Percentiles rank a stretch among this genome's conserved stretches.
These are phyloP conservation scores for Tympanuchus pallidicinctus DNA, from an alignment of 2,113 vertebrate genomes.

Conservation along the genomic window DNA sequence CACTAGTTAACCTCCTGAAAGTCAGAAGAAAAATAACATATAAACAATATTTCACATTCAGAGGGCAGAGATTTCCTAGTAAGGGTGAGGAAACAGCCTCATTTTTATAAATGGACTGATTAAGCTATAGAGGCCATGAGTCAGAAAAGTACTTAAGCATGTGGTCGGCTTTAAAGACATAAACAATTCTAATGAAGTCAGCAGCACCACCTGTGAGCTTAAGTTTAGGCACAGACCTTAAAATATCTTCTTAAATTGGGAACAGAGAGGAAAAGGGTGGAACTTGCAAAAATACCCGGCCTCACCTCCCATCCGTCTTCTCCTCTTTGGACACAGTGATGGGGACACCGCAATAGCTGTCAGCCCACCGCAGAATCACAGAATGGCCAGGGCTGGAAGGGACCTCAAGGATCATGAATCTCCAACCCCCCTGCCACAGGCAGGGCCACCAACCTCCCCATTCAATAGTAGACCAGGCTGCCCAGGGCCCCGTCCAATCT, in stretches of 20 bases:
- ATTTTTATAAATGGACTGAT: slow-evolving; percentile 55
- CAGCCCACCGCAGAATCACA: not conserved
- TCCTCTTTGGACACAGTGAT: not conserved
- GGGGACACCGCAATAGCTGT: not conserved
- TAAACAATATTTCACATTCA: slow-evolving; percentile 35
- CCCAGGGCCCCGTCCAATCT: too few relatives aligned
- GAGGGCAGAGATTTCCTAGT: slow-evolving; percentile 39
- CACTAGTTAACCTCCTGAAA: not conserved
- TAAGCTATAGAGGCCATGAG: slow-evolving; percentile 50
- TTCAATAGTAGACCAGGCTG: too few relatives aligned
- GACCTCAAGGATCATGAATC: too few relatives aligned
- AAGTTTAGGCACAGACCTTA: slow-evolving; percentile 53
- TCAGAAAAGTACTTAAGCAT: slow-evolving; percentile 49
- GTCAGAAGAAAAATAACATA: not conserved
- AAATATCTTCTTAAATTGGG: slow-evolving; percentile 47
- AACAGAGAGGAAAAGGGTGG: slow-evolving; percentile 17
- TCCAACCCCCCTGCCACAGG: too few relatives aligned
- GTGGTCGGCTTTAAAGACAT: slow-evolving; percentile 35
- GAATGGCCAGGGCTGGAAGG: too few relatives aligned
- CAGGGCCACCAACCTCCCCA: too few relatives aligned
- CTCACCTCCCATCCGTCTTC: not conserved
- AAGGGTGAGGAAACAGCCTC: slow-evolving; percentile 36
- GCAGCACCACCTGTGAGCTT: slow-evolving; percentile 19
- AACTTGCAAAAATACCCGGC: not conserved
- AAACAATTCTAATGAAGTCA: slow-evolving; percentile 68